These are phyloP conservation scores for Lytechinus variegatus DNA, from an alignment of 35 echinoderm and acorn worm genomes.

Conservation along the genomic window DNA sequence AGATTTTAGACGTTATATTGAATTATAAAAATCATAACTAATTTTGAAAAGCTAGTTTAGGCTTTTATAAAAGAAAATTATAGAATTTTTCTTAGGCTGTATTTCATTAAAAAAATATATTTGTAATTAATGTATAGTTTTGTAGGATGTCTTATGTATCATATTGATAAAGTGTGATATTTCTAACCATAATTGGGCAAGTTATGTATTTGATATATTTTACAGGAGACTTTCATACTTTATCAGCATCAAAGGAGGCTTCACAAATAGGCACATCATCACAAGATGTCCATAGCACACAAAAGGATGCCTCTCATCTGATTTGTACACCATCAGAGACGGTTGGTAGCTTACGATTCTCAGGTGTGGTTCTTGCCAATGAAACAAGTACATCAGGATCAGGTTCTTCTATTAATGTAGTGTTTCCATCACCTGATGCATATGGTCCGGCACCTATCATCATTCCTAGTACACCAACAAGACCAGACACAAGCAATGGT, in stretches of 20 bases:
- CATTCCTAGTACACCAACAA: conserved; percentile 61
- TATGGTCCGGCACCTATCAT: conserved; percentile 46
- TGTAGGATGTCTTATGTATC: too few relatives aligned
- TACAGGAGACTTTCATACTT: conserved; percentile 36
- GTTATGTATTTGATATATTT: too few relatives aligned
- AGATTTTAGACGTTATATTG: too few relatives aligned
- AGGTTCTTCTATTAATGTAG: conserved; percentile 12
- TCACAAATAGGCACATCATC: conserved; percentile 46
- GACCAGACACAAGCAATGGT: conserved; percentile 6
- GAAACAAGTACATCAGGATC: conserved; percentile 38
- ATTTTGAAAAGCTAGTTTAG: too few relatives aligned
- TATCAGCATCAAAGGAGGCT: conserved; percentile 25
- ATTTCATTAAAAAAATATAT: too few relatives aligned
- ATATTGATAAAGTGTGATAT: too few relatives aligned
- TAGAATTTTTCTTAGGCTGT: too few relatives aligned
- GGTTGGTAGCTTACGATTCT: conserved; percentile 51
- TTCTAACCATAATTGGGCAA: too few relatives aligned
- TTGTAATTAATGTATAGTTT: too few relatives aligned
- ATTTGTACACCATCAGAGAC: conserved; percentile 59
- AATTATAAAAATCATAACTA: too few relatives aligned
- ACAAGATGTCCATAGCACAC: conserved; percentile 37
- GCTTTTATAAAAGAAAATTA: too few relatives aligned
- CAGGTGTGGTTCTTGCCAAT: conserved; percentile 22
- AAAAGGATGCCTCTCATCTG: conserved; percentile 14
- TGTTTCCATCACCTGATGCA: conserved; percentile 44